Evolutionary conservation across 2,113 vertebrate genomes (phyloP), one percentile per base, ranked within the genome.

Genomic region (Stegostoma tigrinum): DNA sequence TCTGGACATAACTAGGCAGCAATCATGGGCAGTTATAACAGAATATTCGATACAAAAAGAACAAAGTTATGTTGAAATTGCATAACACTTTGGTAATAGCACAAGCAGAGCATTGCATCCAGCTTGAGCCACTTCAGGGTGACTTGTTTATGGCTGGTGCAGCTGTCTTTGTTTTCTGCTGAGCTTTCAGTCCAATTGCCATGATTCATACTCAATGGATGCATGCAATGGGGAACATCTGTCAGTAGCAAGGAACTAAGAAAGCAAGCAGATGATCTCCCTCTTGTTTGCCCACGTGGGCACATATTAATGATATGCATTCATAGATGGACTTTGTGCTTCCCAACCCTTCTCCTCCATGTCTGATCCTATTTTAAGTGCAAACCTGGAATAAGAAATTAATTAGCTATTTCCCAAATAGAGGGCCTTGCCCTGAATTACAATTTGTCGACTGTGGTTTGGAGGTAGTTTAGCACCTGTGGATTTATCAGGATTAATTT

Each of bases 161-260:
- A 93, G 89, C 89, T 93, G 89, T 38, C 34, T 93, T 61, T 38
- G n/a, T 93, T 93, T 93, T 42, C 30, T 93, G 87, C 30, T 90
- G 87, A 64, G 87, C 30, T 17, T 90, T 61, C 61, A 30, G 52
- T 90, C 17, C 0, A 30, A 34, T 30, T 90, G 34, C 55, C 34
- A 23, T 66, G 34, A n/a, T 42, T n/a, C 61, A 66, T 38, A 93
- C 38, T 7, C 52, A 0, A 3, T 10, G 30, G 24, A 55, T 12
- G 4, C 21, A 30, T n/a, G 64, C 14, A 34, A 64, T 91, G 34
- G 61, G 34, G 42, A 5, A 15, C 89, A 93, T 64, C 89, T 93
- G 89, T n/a, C 89, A 66, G 34, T 38, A 24, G 6, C 17, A 66
- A 64, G 12, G 12, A 55, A 91, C 7, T 55, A 90, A 90, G 17